Evolutionary conservation across 2,888 invertebrate species (phyloP).

Genomic region (Charanyca ferruginea): DNA sequence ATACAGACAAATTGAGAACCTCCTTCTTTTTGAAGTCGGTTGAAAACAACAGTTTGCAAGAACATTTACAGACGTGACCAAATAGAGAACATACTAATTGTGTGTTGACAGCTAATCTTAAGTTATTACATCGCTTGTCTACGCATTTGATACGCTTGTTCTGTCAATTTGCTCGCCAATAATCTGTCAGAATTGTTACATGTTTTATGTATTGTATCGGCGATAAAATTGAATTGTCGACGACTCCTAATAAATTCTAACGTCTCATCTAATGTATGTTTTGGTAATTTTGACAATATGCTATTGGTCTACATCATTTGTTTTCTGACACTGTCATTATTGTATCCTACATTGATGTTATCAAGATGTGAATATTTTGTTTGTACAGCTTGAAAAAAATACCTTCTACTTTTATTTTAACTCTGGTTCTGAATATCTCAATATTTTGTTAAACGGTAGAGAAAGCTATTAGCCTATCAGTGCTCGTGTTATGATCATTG

Average conservation of each 20-base stretch:
- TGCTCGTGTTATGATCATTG: constrained; percentile 4
- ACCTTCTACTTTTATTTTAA: too few relatives aligned
- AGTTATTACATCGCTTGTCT: constrained; percentile 59
- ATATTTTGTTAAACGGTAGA: constrained; percentile 7
- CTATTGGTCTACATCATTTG: constrained; percentile 24
- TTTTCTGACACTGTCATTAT: constrained; percentile 39
- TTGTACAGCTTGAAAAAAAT: neutral
- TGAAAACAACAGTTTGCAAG: constrained; percentile 35
- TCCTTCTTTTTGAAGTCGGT: too few relatives aligned
- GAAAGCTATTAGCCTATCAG: too few relatives aligned
- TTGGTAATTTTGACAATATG: constrained; percentile 22
- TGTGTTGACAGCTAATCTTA: constrained; percentile 63
- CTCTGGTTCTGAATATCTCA: neutral
- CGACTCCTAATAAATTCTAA: constrained; percentile 48
- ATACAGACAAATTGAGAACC: too few relatives aligned
- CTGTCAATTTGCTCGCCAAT: constrained; percentile 64
- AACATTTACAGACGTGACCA: constrained; percentile 22
- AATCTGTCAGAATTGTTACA: constrained; percentile 59
- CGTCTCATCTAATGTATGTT: constrained; percentile 23
- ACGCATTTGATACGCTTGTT: constrained; percentile 64
- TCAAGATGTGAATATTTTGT: neutral
- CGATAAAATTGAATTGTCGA: constrained; percentile 61
- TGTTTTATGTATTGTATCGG: constrained; percentile 51
- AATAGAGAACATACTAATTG: constrained; percentile 58
- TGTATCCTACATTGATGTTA: neutral